Conservation (phyloP, 2,888 invertebrate species). For the Xylota segnis region DNA sequence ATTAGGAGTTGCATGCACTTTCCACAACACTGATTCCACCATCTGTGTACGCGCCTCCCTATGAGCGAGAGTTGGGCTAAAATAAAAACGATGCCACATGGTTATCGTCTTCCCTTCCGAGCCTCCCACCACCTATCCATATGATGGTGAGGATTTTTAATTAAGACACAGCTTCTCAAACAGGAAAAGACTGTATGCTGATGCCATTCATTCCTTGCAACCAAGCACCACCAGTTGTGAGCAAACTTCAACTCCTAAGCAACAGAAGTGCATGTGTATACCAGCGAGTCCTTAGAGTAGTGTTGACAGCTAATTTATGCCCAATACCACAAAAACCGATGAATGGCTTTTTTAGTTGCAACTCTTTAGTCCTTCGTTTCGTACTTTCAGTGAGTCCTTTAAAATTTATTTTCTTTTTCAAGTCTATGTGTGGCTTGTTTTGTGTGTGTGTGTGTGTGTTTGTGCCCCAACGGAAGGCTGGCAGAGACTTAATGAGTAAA, state of each 20-base stretch:
- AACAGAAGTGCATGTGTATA: constrained; percentile 38
- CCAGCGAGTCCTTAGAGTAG: constrained; percentile 45
- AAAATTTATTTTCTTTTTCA: background rate
- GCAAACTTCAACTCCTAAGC: constrained; percentile 23
- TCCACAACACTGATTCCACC: constrained; percentile 51
- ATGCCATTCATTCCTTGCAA: constrained; percentile 51
- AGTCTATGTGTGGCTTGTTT: constrained; percentile 29
- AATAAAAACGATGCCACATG: constrained; percentile 42
- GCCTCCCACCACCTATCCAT: background rate
- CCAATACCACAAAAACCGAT: constrained; percentile 67
- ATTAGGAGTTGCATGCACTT: constrained; percentile 64
- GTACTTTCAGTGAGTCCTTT: constrained; percentile 38
- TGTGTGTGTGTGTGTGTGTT: constrained; percentile 37
- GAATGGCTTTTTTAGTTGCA: constrained; percentile 63
- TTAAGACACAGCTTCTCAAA: constrained; percentile 54
- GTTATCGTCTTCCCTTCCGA: constrained; percentile 56
- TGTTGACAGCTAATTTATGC: constrained; percentile 75
- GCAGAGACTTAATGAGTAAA: constrained; percentile 74
- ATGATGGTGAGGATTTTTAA: constrained; percentile 63
- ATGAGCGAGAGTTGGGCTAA: background rate
- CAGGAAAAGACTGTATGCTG: constrained; percentile 54
- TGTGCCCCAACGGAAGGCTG: constrained; percentile 29
- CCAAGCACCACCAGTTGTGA: constrained; percentile 48
- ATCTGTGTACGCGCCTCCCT: background rate
- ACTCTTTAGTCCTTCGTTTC: constrained; percentile 53